These are phyloP conservation scores for Tortrix viridana DNA, from an alignment of 2,888 invertebrate species.

Conservation along the genomic window DNA sequence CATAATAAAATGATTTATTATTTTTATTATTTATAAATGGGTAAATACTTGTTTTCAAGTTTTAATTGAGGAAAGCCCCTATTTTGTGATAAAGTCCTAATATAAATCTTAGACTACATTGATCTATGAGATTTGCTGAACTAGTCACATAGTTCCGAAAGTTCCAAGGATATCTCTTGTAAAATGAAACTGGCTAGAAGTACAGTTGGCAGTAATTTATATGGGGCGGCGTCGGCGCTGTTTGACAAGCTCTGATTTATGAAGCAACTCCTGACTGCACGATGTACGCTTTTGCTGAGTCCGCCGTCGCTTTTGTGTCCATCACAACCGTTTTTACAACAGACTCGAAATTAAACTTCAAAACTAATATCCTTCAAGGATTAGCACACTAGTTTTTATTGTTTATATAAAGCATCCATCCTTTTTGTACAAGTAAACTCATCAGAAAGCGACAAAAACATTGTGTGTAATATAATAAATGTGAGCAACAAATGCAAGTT, in stretches of 20 bases:
- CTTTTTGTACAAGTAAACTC: too few relatives aligned
- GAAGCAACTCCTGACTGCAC: conserved; percentile 42
- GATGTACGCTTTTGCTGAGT: conserved; percentile 25
- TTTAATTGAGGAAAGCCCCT: too few relatives aligned
- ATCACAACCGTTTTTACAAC: conserved; percentile 27
- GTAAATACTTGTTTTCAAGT: too few relatives aligned
- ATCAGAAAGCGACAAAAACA: not conserved
- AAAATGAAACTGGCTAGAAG: conserved; percentile 49
- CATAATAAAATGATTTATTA: too few relatives aligned
- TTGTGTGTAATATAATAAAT: not conserved
- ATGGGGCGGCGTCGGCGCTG: conserved; percentile 57
- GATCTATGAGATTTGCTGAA: not conserved
- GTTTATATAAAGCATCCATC: too few relatives aligned
- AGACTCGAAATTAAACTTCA: conserved; percentile 4
- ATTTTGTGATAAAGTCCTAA: too few relatives aligned
- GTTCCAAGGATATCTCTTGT: conserved; percentile 36
- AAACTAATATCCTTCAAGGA: not conserved
- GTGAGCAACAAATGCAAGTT: not conserved
- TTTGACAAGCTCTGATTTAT: conserved; percentile 76
- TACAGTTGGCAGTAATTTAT: conserved; percentile 65
- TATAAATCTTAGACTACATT: not conserved
- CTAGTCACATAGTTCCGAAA: conserved; percentile 24
- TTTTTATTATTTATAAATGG: too few relatives aligned
- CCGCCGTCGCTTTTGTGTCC: conserved; percentile 28
- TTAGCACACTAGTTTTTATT: too few relatives aligned